A percentile compares a stretch with the other conserved stretches of the same genome.
Evolutionary conservation across 2,797 vertebrate genomes (phyloP).

Genomic region (Cacajao melanocephalus): DNA sequence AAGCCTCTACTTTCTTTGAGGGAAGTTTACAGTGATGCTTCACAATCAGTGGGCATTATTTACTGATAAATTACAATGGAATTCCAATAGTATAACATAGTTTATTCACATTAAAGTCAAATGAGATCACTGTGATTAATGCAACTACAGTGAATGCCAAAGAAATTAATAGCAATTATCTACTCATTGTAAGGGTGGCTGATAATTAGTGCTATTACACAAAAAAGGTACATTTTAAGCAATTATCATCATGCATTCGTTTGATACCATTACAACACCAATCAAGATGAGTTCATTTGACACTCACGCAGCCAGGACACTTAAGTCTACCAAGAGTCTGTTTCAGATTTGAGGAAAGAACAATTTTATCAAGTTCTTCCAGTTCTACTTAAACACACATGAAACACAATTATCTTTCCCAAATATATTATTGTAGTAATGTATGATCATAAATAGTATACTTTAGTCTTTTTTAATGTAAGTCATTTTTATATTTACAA

Average conservation of each 20-base stretch:
- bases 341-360: conserved; percentile 73
- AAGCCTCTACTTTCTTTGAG: background rate
- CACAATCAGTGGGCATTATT: conserved; percentile 52
- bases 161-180: conserved; percentile 84
- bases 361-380: conserved; percentile 64
- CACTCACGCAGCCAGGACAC: conserved; percentile 69
- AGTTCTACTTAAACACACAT: background rate
- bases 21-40: background rate
- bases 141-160: conserved; percentile 72
- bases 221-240: conserved; percentile 83
- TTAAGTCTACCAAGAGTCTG: conserved; percentile 66
- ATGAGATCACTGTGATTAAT: conserved; percentile 82
- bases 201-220: conserved; percentile 83
- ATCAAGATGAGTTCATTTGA: conserved; percentile 75
- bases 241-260: conserved; percentile 79
- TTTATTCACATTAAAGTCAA: conserved; percentile 80
- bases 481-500: background rate
- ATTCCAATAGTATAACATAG: conserved; percentile 75
- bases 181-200: conserved; percentile 79
- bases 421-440: background rate
- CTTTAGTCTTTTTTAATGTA: background rate
- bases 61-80: conserved; percentile 62
- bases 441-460: background rate
- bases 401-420: background rate
- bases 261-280: conserved; percentile 67